These are phyloP conservation scores for Drosophila bunnanda DNA, from an alignment of 2,888 invertebrate genomes.

Conservation along the genomic window DNA sequence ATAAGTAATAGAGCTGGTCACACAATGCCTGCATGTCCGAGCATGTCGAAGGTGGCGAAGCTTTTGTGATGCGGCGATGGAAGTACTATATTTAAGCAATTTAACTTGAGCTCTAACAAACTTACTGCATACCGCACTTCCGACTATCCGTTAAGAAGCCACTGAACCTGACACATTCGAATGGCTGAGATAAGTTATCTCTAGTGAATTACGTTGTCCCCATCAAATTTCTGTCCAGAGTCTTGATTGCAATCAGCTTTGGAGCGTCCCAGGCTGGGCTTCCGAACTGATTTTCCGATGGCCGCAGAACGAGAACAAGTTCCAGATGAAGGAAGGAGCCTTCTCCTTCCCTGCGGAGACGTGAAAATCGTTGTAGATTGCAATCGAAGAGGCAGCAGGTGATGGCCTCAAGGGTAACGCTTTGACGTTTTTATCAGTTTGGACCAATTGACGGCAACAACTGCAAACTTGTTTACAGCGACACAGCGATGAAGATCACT, in stretches of 20 bases:
- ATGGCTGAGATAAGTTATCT: slow-evolving; percentile 57
- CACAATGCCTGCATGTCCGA: background rate
- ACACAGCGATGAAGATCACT: slow-evolving; percentile 46
- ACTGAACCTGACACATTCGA: slow-evolving; percentile 22
- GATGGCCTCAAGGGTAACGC: slow-evolving; percentile 49
- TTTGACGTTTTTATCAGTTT: slow-evolving; percentile 51
- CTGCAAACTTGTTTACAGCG: slow-evolving; percentile 53
- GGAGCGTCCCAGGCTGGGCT: slow-evolving; percentile 7
- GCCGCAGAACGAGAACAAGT: slow-evolving; percentile 29
- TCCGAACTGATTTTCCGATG: slow-evolving; percentile 34
- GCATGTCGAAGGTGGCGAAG: background rate
- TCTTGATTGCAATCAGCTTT: slow-evolving; percentile 50
- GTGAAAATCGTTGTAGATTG: slow-evolving; percentile 51
- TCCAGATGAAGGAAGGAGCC: slow-evolving; percentile 25
- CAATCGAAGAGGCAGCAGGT: slow-evolving; percentile 42
- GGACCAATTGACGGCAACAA: slow-evolving; percentile 43
- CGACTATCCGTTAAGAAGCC: slow-evolving; percentile 2
- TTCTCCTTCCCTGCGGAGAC: slow-evolving; percentile 29
- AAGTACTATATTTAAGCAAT: background rate
- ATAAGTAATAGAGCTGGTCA: background rate
- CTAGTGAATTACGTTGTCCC: slow-evolving; percentile 69
- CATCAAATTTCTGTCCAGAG: slow-evolving; percentile 57
- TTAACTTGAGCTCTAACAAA: background rate
- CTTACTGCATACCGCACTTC: slow-evolving; percentile 3
- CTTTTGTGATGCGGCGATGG: background rate